Conservation (phyloP, 2,888 invertebrate genomes). For the Caenorhabditis panamensis region DNA sequence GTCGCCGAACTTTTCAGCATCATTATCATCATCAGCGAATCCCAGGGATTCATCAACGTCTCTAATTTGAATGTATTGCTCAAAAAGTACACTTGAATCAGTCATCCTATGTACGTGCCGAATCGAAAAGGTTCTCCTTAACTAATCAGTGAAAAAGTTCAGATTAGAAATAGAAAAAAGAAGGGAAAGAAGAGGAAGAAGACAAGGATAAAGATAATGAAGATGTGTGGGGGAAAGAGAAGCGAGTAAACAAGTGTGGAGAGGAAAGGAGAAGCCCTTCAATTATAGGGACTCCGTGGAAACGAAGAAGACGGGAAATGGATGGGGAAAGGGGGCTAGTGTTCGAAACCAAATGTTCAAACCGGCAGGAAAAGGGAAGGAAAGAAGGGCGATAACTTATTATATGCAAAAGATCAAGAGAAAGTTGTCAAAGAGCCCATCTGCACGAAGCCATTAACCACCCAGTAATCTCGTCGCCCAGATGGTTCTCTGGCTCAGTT, state of each 20-base stretch:
- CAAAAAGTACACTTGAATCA: not conserved
- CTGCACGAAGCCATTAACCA: not conserved
- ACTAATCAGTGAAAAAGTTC: not conserved
- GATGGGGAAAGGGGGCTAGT: no score
- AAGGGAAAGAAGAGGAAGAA: not conserved
- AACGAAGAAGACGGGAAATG: not conserved
- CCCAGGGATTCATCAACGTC: not conserved
- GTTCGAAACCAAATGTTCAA: not conserved
- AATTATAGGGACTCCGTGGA: not conserved
- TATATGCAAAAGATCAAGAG: no score
- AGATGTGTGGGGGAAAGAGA: not conserved
- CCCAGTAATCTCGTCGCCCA: not conserved
- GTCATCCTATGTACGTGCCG: not conserved
- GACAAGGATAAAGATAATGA: not conserved
- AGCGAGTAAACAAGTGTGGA: not conserved
- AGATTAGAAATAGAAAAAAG: not conserved
- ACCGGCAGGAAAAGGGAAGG: no score
- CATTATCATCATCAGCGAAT: not conserved
- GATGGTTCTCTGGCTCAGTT: no score
- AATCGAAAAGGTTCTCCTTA: not conserved
- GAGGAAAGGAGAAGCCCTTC: constrained; percentile 9
- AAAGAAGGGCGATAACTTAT: no score
- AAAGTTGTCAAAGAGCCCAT: not conserved
- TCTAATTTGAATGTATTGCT: not conserved
- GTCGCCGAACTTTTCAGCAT: not conserved